A percentile compares a stretch with the other conserved stretches of the same genome.
These are phyloP conservation scores for Ammospiza caudacuta DNA, from an alignment of 2,113 vertebrate species.

Conservation along the genomic window DNA sequence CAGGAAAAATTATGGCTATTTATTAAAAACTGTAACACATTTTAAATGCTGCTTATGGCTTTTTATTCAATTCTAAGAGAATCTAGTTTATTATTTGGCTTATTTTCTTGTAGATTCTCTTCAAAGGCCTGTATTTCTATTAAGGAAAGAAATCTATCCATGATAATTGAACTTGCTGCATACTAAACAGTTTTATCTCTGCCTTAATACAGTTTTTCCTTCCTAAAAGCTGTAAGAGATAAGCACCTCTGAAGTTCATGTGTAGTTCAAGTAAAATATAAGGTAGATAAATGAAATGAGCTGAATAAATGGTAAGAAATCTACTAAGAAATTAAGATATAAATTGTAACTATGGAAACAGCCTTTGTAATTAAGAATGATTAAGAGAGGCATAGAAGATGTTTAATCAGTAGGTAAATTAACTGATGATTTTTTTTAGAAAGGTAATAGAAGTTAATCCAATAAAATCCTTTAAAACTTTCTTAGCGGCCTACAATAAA, in stretches of 20 bases:
- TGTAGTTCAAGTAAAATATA: slow-evolving; percentile 59
- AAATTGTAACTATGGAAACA: slow-evolving; percentile 64
- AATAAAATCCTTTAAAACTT: slow-evolving; percentile 1
- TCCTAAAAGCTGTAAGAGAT: slow-evolving; percentile 48
- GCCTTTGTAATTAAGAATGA: slow-evolving; percentile 56
- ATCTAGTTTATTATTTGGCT: slow-evolving; percentile 49
- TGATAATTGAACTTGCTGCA: slow-evolving; percentile 50
- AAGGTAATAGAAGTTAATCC: background rate
- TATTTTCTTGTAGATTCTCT: slow-evolving; percentile 18
- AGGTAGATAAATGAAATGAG: slow-evolving; percentile 57
- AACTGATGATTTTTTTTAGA: background rate
- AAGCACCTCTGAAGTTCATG: slow-evolving; percentile 51
- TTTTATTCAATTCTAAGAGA: slow-evolving; percentile 24
- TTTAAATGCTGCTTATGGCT: slow-evolving; percentile 43
- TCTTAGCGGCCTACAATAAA: background rate
- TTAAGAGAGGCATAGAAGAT: slow-evolving; percentile 53
- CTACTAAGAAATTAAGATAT: slow-evolving; percentile 63
- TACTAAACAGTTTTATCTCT: slow-evolving; percentile 58
- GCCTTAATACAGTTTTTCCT: slow-evolving; percentile 41
- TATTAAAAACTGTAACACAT: slow-evolving; percentile 39
- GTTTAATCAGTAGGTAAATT: slow-evolving; percentile 60
- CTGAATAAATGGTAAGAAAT: slow-evolving; percentile 45
- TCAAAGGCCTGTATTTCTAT: slow-evolving; percentile 49
- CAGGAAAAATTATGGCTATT: slow-evolving; percentile 38
- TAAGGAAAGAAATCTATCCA: slow-evolving; percentile 47